Base-by-base conservation (phyloP, 2,113 vertebrate genomes). In the Marcusenius ussheri region DNA sequence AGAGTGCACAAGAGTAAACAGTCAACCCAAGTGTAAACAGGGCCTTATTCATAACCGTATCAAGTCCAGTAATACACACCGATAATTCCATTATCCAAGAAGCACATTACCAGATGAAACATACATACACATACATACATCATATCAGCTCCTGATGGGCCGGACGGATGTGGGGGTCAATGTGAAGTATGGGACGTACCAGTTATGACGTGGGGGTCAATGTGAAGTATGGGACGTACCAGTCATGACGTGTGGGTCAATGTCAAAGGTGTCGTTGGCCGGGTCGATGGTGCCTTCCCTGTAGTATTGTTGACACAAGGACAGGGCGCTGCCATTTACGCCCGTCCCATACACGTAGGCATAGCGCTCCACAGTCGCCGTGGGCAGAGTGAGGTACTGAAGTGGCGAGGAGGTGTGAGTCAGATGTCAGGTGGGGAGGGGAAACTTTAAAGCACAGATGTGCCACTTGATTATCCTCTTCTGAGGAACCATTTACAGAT, bases 251-350 rank as follows among this genome's bases (percentile, higher is more conserved):
- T 91, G 90, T 0, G 98, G 98, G 92, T 99, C 97, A 1, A 99
- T 99, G 93, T 86, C 96, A 93, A 99, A 98, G 24, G 98, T 98
- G 92, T 98, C 98, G 0, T 99, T 99, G 91, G 96, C 97, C 0
- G 98, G 98, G 90, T 98, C 97, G 15, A 99, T 98, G 21, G 95
- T 93, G 5, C 97, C 98, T 6, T 94, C 97, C 90, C 95, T 97
- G 93, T 97, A 99, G 91, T 97, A 99, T 8, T 94, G 96, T 77
- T 99, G 98, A 91, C 98, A 99, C 21, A 99, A 94, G 19, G 96
- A 95, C 50, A 99, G 96, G 0, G 97, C 97, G 0, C 97, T 97
- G 62, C 90, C 93, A 1, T 98, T 98, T 47, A 93, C 92, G 1
- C 94, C 94, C 0, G 94, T 94, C 0, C 92, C 83, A 0, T 94